Conservation (phyloP, 1,140 invertebrate genomes). For the Coenobita brevimanus region DNA sequence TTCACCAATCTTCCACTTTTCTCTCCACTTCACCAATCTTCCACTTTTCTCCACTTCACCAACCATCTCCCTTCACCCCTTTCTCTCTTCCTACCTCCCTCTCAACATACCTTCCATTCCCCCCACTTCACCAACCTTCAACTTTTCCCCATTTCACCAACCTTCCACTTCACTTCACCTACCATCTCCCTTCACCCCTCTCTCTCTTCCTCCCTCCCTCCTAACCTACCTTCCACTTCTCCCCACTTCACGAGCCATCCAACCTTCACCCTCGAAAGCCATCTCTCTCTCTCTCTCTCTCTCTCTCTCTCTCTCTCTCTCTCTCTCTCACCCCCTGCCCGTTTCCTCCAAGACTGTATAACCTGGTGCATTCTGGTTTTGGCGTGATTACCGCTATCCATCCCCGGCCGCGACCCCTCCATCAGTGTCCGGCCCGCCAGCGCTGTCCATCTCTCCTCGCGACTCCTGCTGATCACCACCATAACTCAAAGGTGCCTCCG, state of each 20-base stretch:
- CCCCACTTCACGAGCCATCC: too few relatives aligned
- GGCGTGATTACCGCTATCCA: slow-evolving; percentile 67
- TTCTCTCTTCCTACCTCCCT: too few relatives aligned
- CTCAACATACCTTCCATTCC: too few relatives aligned
- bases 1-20: not conserved
- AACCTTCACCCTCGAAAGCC: not conserved
- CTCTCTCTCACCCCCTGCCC: not conserved
- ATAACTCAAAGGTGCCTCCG: slow-evolving; percentile 66
- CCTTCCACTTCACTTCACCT: not conserved
- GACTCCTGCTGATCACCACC: slow-evolving; percentile 65
- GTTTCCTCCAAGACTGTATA: slow-evolving; percentile 60
- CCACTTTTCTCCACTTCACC: too few relatives aligned
- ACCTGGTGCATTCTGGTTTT: slow-evolving; percentile 64
- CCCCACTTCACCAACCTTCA: too few relatives aligned
- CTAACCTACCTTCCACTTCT: too few relatives aligned
- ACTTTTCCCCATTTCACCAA: not conserved
- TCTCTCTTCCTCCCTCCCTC: not conserved
- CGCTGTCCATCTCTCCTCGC: slow-evolving; percentile 68
- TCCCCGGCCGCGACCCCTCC: slow-evolving; percentile 61
- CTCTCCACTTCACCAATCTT: not conserved
- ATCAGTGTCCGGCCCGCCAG: slow-evolving; percentile 64
- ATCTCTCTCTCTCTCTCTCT: not conserved
- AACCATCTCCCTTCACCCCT: too few relatives aligned
- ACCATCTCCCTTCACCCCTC: not conserved
- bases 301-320: not conserved